Conservation (phyloP, 2,113 vertebrate genomes). For the Dryoscopus gambensis region DNA sequence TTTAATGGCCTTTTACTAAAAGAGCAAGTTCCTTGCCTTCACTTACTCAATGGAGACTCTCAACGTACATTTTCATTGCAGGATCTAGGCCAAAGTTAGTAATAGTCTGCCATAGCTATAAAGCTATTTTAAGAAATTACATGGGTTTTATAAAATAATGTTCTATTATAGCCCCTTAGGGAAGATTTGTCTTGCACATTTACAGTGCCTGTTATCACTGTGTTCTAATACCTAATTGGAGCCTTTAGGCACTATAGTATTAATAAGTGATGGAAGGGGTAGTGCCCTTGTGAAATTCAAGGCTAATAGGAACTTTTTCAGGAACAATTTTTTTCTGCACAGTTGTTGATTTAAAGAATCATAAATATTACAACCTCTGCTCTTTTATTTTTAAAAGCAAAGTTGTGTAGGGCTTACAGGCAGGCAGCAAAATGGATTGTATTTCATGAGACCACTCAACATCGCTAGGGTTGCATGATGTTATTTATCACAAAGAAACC, state of each 20-base stretch:
- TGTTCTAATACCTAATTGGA: background rate
- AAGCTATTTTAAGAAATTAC: background rate
- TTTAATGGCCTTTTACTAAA: background rate
- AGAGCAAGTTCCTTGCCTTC: background rate
- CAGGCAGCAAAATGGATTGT: background rate
- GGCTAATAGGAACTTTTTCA: background rate
- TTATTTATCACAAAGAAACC: background rate
- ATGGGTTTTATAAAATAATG: background rate
- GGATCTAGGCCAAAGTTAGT: conserved; percentile 1
- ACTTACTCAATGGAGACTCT: background rate
- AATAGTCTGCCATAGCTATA: background rate
- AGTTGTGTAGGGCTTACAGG: background rate
- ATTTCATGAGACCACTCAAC: background rate
- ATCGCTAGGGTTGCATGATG: background rate
- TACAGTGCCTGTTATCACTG: background rate
- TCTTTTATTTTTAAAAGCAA: conserved; percentile 37
- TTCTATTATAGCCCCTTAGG: background rate
- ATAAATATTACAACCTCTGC: conserved; percentile 17
- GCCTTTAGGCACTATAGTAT: background rate
- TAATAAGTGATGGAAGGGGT: background rate
- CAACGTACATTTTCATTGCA: background rate
- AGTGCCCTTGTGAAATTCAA: background rate
- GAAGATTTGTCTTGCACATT: conserved; percentile 4
- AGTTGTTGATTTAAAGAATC: conserved; percentile 29
- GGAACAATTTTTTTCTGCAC: background rate